Evolutionary conservation across 2,113 vertebrate species (phyloP), one percentile per base, ranked within the genome.

Genomic region (Psittacula cyanocephala): DNA sequence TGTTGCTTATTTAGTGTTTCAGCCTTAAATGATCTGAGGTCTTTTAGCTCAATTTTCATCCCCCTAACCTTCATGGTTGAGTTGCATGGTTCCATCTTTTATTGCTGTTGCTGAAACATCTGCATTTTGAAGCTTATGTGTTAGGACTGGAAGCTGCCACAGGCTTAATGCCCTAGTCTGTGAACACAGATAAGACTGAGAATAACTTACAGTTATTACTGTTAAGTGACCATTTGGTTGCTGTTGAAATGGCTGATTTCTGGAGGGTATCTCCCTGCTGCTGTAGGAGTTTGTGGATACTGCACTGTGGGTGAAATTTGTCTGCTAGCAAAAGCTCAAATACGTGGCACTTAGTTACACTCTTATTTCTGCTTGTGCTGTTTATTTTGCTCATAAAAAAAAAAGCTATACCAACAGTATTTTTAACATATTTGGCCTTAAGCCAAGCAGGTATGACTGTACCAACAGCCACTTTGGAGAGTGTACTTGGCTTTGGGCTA

Each of bases 261-360:
- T 14, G n/a, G 43, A 55, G 78, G n/a, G 2, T 53, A 10, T 37
- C 50, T 64, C 44, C 31, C 20, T 46, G 2, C 17, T 55, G 0
- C 47, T 49, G 28, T 7, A 50, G 49, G 28, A 65, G 28, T 8
- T 62, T 10, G 53, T 29, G 8, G 39, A 25, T 47, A 23, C 31
- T 52, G 19, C 5, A 5, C 2, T 0, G 8, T 7, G 37, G 64
- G 39, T 27, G 74, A 12, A 53, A 63, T 64, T 53, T 49, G 52
- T 39, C 35, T 53, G 65, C 69, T 7, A 18, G 55, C 37, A 28
- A 62, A 49, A 37, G 29, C 65, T 64, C 2, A 1, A 7, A 28
- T 5, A 17, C 1, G 1, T 23, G 24, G 29, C 74, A 55, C 24
- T 37, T 11, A 25, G 10, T 78, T 55, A 7, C 1, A 1, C 37